Evolutionary conservation across 2,113 vertebrate genomes (phyloP), one percentile per base, ranked within the genome.

Genomic region (Mola mola): DNA sequence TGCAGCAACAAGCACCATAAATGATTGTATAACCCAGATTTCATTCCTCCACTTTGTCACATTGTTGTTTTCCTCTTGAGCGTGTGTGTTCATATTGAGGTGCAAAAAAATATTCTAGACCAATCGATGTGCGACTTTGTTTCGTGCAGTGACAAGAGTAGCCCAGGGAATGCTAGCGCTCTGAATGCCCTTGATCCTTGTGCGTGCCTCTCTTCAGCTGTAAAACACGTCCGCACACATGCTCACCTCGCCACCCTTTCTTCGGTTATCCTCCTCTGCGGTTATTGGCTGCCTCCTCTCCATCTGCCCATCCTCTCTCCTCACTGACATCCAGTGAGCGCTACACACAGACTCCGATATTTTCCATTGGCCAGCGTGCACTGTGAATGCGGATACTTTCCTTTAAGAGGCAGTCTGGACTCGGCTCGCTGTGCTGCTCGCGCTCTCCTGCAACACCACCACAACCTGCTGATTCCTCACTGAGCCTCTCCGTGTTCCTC

Each of bases 321-420:
- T n/a, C n/a, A 7, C 51, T 17, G 15, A 36, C 68, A 80, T 42
- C 84, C 86, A 84, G 46, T 88, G 63, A 59, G 29, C 37, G 8
- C 3, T 19, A 5, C 47, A 10, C 20, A 21, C 25, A 6, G 58
- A 56, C 36, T 66, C 68, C 48, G 11, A 46, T 34, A 15, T 64
- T 66, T 55, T 38, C 60, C 56, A 89, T 87, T 90, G 84, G 87
- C 43, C 47, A 37, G 8, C 2, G 12, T 33, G 50, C 65, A 55
- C 42, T 71, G 60, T 77, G 78, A 83, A 82, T 84, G 76, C 72
- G 36, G 87, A 78, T 67, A 26, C 63, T 73, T 84, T 74, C 59
- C 68, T 87, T 79, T 82, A 78, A 89, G 81, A 87, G 79, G 71
- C 82, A 69, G 88, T 88, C 87, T 88, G 78, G 81, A 87, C 81